These are phyloP conservation scores for Drosophila bifasciata DNA, from an alignment of 1,140 invertebrate genomes.

Conservation along the genomic window DNA sequence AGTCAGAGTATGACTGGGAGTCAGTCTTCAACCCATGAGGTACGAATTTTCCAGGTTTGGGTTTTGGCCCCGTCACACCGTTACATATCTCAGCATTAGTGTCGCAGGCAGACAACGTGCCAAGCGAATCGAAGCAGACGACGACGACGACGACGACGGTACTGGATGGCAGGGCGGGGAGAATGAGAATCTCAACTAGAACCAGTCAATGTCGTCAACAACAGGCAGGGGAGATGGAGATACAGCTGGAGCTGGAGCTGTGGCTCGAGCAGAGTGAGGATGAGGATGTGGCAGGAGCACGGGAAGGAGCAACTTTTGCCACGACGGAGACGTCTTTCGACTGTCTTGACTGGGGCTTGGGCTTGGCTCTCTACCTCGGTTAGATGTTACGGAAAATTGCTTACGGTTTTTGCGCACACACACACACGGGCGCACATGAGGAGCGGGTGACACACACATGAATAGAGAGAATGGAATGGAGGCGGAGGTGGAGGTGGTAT, in stretches of 20 bases:
- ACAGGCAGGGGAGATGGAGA: conserved; percentile 24
- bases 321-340: conserved; percentile 64
- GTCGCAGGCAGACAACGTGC: conserved; percentile 74
- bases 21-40: conserved; percentile 35
- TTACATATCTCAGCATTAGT: conserved; percentile 78
- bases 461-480: conserved; percentile 39
- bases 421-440: conserved; percentile 33
- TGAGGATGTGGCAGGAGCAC: conserved; percentile 24
- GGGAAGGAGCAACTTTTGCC: conserved; percentile 55
- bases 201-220: conserved; percentile 75
- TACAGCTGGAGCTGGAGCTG: not conserved
- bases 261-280: not conserved
- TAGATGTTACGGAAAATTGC: conserved; percentile 83
- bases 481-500: not conserved
- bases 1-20: conserved; percentile 31
- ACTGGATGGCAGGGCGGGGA: conserved; percentile 21
- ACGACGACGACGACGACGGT: conserved; percentile 2
- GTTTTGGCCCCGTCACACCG: conserved; percentile 45
- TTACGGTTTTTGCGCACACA: conserved; percentile 78
- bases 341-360: conserved; percentile 58
- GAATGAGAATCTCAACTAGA: conserved; percentile 41
- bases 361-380: conserved; percentile 45
- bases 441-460: conserved; percentile 65
- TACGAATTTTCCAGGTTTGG: conserved; percentile 28
- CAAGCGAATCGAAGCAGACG: conserved; percentile 70